Evolutionary conservation across 2,113 vertebrate genomes (phyloP).

Genomic region (Nycticorax nycticorax): DNA sequence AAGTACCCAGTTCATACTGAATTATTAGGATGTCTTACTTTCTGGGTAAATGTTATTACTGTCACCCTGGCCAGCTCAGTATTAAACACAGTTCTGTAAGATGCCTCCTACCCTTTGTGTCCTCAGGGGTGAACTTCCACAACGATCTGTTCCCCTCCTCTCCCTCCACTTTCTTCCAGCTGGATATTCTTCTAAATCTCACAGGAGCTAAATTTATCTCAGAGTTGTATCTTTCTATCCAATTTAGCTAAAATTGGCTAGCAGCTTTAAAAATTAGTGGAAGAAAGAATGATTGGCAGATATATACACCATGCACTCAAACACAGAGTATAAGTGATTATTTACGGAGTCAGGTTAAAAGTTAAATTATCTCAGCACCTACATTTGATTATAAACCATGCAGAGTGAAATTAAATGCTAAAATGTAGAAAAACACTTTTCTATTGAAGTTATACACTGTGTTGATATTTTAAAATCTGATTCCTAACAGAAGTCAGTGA

Average conservation of each 20-base stretch:
- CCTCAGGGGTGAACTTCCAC: not conserved
- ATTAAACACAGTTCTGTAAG: not conserved
- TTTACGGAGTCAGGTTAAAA: not conserved
- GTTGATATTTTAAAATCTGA: not conserved
- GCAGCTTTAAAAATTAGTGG: not conserved
- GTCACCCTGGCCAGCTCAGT: not conserved
- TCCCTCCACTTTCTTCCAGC: not conserved
- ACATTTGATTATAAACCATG: not conserved
- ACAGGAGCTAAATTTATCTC: not conserved
- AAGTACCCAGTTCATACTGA: not conserved
- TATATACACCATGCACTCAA: not conserved
- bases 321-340: not conserved
- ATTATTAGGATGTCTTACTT: not conserved
- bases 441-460: not conserved
- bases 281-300: not conserved
- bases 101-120: not conserved
- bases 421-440: not conserved
- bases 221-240: not conserved
- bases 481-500: slow-evolving; percentile 15
- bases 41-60: not conserved
- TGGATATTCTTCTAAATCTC: not conserved
- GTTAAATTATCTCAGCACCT: not conserved
- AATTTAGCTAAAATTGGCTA: not conserved
- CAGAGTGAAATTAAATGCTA: not conserved
- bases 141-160: not conserved